Evolutionary conservation across 2,888 invertebrate species (phyloP).

Genomic region (Camponotus fellah): DNA sequence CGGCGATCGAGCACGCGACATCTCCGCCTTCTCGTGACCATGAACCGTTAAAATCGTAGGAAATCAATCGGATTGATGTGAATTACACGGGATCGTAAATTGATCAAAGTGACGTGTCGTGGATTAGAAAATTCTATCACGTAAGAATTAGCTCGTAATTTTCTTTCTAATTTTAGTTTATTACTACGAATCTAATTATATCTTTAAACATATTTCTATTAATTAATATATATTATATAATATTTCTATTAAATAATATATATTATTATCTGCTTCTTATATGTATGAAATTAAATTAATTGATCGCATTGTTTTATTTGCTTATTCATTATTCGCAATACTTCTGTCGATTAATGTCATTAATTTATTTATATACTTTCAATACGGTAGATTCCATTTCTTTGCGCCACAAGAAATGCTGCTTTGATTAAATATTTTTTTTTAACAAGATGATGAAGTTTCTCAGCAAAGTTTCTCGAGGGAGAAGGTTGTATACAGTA

Average conservation of each 20-base stretch:
- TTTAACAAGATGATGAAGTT: not conserved
- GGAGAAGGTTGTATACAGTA: slow-evolving; percentile 70
- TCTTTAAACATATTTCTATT: not conserved
- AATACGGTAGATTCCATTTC: not conserved
- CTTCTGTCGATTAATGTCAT: not conserved
- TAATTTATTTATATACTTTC: not conserved
- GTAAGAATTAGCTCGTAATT: not conserved
- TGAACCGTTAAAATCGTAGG: slow-evolving; percentile 71
- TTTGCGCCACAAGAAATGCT: slow-evolving; percentile 6
- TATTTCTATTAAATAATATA: not conserved
- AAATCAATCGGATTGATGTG: slow-evolving; percentile 67
- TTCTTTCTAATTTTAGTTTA: not conserved
- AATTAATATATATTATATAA: not conserved
- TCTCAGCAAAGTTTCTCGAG: slow-evolving; percentile 15
- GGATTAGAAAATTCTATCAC: slow-evolving; percentile 7
- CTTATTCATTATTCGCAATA: not conserved
- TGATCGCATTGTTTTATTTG: not conserved
- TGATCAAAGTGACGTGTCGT: slow-evolving; percentile 40
- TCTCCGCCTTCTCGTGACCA: slow-evolving; percentile 67
- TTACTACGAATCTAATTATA: slow-evolving; percentile 13
- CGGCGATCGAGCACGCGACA: slow-evolving; percentile 68
- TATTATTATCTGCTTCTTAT: not conserved
- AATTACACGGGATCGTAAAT: slow-evolving; percentile 53
- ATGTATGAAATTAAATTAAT: not conserved
- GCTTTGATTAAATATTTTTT: slow-evolving; percentile 17